phyloP scores from a whole-genome alignment of 1,140 invertebrate genomes.

The Phthorimaea operculella region DNA sequence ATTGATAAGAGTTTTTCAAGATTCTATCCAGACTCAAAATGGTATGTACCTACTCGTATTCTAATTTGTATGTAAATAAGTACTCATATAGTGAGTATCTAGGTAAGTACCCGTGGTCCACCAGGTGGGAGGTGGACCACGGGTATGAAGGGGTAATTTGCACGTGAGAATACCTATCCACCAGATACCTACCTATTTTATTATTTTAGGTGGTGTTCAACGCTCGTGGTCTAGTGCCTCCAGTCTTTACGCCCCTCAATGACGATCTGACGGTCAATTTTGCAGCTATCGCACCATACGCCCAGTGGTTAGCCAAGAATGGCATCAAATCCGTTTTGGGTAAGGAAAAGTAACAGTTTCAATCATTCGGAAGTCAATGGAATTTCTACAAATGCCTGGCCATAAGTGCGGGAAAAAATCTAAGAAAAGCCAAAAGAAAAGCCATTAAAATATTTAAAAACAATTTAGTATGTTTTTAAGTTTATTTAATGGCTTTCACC shows the following conservation, averaged over 20 bases:
- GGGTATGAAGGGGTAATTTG: no score
- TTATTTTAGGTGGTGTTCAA: constrained; percentile 34
- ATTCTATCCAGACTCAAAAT: not conserved
- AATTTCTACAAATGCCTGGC: not conserved
- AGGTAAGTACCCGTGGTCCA: no score
- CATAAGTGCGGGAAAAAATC: not conserved
- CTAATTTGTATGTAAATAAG: not conserved
- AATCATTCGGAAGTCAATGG: no score
- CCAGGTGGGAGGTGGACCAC: no score
- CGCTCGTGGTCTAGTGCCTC: constrained; percentile 71
- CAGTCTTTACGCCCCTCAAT: constrained; percentile 76
- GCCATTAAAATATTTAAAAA: not conserved
- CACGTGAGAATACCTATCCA: no score
- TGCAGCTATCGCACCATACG: constrained; percentile 71
- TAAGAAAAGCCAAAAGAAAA: no score
- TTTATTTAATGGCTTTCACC: no score
- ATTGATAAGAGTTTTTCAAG: not conserved
- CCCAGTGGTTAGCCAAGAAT: constrained; percentile 68
- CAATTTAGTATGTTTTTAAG: no score
- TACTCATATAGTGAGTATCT: no score
- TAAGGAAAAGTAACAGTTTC: constrained; percentile 41
- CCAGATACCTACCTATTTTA: no score
- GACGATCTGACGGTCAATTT: constrained; percentile 71
- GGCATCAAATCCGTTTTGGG: constrained; percentile 74
- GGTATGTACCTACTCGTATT: not conserved